Percentiles rank a stretch among this genome's conserved stretches.
Evolutionary conservation across 2,888 invertebrate genomes (phyloP).

Genomic region (Dolichopus griseipennis): DNA sequence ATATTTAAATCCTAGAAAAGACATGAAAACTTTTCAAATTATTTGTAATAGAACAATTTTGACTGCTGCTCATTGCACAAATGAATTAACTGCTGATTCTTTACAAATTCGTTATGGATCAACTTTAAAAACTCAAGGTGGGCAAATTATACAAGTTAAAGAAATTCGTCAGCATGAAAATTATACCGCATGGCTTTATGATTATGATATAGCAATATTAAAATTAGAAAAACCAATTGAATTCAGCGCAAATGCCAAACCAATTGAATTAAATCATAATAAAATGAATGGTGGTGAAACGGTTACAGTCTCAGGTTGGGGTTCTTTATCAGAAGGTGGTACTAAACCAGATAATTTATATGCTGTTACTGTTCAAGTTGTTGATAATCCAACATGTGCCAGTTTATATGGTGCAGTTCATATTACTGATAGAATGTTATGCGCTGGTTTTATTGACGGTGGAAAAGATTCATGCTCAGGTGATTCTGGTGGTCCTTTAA

Average conservation of each 20-base stretch:
- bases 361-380: not conserved
- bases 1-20: too few species aligned
- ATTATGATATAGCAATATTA: slow-evolving; percentile 43
- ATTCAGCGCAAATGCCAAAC: not conserved
- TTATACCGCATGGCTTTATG: slow-evolving; percentile 22
- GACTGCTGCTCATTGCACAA: slow-evolving; percentile 49
- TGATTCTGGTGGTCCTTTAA: slow-evolving; percentile 17
- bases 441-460: slow-evolving; percentile 12
- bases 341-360: slow-evolving; percentile 10
- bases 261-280: not conserved
- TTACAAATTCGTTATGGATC: not conserved
- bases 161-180: not conserved
- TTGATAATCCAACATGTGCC: not conserved
- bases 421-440: slow-evolving; percentile 17
- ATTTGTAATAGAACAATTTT: slow-evolving; percentile 41
- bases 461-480: slow-evolving; percentile 14
- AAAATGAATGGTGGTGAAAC: slow-evolving; percentile 12
- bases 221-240: slow-evolving; percentile 29
- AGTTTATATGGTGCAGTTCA: not conserved
- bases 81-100: not conserved
- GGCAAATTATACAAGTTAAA: not conserved
- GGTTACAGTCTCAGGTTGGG: slow-evolving; percentile 21
- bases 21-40: slow-evolving; percentile 29
- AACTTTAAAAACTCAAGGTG: not conserved
- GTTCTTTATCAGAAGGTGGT: not conserved